Evolutionary conservation across 2,113 vertebrate genomes (phyloP), one percentile per base, ranked within the genome.

Genomic region (Atherinomorus stipes): DNA sequence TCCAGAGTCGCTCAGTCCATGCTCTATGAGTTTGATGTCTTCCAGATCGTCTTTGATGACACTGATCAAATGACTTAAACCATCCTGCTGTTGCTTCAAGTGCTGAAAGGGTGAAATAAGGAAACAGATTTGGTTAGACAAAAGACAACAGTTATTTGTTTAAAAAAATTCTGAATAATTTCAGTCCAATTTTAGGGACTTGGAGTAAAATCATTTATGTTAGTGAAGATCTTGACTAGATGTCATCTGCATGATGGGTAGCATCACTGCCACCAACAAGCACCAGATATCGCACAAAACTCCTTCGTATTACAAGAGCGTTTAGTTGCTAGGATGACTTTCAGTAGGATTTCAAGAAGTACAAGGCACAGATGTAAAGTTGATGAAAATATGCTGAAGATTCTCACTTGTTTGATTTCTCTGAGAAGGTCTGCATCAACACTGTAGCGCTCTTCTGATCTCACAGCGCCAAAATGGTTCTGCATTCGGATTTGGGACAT

Each of bases 401-500:
- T 16, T 85, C 88, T 89, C 76, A 96, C 98, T 85, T 99, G 97
- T 89, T 95, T 98, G 91, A 99, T 99, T 91, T 99, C 97, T 83
- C 95, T 81, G 75, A 99, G 90, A 11, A 99, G 96, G 78, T 98
- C 98, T 13, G 93, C 93, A 23, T 99, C 96, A 1, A 99, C 94
- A 19, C 94, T 97, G 58, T 99, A 99, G 7, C 95, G 95, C 75
- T 99, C 98, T 54, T 99, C 98, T 2, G 97, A 95, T 64, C 94
- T 93, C 64, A 98, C 97, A 0, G 97, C 94, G 64, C 97, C 98
- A 50, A 97, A 98, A 73, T 99, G 97, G 83, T 99, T 99, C 90
- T 99, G 98, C 98, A 99, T 99, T 51, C 98, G 95, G 85, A 99
- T 99, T 72, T 99, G 97, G 62, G 97, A 99, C 97, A 99, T 99